Evolutionary conservation across 2,113 vertebrate genomes (phyloP).

Genomic region (Albula goreensis): DNA sequence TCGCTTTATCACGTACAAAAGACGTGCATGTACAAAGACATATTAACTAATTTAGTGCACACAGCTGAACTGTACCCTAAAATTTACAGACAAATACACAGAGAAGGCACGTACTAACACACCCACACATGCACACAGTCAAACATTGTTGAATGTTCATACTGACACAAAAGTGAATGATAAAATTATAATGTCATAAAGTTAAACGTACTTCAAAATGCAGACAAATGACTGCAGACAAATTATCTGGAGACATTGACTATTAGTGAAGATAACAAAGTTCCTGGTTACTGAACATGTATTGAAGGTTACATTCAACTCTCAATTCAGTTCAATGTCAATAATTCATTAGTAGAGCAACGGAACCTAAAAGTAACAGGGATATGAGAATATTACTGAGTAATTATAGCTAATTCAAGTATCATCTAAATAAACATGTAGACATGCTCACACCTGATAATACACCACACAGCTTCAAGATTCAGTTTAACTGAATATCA

Average conservation of each 20-base stretch:
- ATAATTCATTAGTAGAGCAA: too few relatives aligned
- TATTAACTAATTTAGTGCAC: too few relatives aligned
- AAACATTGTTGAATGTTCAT: slow-evolving; percentile 1
- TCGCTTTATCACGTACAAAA: not conserved
- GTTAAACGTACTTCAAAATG: not conserved
- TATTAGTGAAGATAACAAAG: not conserved
- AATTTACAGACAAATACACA: slow-evolving; percentile 18
- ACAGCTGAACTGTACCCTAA: not conserved
- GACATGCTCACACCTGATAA: too few relatives aligned
- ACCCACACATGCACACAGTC: slow-evolving; percentile 25
- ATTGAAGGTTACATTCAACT: not conserved
- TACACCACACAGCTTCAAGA: too few relatives aligned
- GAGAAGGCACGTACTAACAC: not conserved
- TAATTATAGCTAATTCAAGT: too few relatives aligned
- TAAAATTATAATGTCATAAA: not conserved
- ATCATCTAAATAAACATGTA: too few relatives aligned
- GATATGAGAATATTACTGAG: too few relatives aligned
- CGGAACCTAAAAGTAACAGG: too few relatives aligned
- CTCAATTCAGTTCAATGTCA: too few relatives aligned
- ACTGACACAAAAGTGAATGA: not conserved
- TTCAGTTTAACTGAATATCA: not conserved
- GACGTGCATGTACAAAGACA: not conserved
- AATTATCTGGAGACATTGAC: not conserved
- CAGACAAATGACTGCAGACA: not conserved
- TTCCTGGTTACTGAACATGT: not conserved